These are phyloP conservation scores for Cichladusa arquata DNA, from an alignment of 2,113 vertebrate species.

Conservation along the genomic window DNA sequence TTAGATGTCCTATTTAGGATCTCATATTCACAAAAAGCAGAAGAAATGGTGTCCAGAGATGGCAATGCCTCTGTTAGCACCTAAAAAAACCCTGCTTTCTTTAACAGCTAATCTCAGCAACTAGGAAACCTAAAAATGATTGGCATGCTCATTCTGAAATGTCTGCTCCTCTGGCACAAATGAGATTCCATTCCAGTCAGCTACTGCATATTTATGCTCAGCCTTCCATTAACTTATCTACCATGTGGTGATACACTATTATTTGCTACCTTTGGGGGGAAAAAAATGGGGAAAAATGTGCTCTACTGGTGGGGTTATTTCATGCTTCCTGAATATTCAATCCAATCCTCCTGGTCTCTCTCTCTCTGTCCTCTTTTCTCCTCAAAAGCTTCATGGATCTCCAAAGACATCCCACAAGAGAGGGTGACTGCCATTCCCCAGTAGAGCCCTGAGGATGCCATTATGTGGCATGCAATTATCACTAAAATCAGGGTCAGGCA, in stretches of 20 bases:
- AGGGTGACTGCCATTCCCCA: background rate
- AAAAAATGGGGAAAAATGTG: background rate
- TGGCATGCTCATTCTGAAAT: constrained; percentile 14
- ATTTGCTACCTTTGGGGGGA: constrained; percentile 9
- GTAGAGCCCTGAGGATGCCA: background rate
- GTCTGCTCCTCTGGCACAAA: constrained; percentile 36
- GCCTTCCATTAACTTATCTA: constrained; percentile 31
- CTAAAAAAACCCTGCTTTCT: background rate
- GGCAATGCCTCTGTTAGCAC: background rate
- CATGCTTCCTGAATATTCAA: constrained; percentile 33
- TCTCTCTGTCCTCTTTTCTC: constrained; percentile 62
- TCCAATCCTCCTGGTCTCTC: constrained; percentile 66
- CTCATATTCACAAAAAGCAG: background rate
- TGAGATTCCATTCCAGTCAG: constrained; percentile 72
- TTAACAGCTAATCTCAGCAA: background rate
- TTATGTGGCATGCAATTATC: background rate
- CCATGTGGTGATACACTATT: background rate
- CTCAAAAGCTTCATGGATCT: constrained; percentile 29
- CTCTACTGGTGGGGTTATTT: constrained; percentile 30
- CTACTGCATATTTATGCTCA: constrained; percentile 61
- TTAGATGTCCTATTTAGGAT: background rate
- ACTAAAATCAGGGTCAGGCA: background rate
- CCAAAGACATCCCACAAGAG: constrained; percentile 16
- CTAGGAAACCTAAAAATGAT: constrained; percentile 24
- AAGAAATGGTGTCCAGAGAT: background rate